phyloP scores from a whole-genome alignment of 1,140 invertebrate species.

The Lepidurus apus region DNA sequence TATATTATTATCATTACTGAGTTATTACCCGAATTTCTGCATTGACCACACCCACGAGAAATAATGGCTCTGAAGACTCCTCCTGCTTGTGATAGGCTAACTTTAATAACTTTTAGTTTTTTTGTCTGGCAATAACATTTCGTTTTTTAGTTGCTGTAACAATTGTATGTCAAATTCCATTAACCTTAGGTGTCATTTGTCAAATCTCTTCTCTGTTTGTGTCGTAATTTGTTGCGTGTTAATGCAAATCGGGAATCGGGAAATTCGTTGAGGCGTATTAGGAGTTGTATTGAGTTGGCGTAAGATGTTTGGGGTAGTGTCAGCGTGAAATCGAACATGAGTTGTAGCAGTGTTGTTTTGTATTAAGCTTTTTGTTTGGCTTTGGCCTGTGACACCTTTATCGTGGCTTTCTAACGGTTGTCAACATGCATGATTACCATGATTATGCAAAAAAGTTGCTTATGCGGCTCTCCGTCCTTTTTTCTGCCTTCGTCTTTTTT shows the following conservation, averaged over 20 bases:
- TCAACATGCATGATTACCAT: conserved; percentile 2
- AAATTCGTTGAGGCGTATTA: not conserved
- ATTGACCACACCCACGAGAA: too few species aligned
- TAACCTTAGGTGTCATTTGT: too few species aligned
- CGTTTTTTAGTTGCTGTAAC: too few species aligned
- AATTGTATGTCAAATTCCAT: too few species aligned
- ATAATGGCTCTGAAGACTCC: too few species aligned
- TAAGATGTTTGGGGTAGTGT: conserved; percentile 2
- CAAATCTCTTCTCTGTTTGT: not conserved
- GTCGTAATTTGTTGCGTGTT: not conserved
- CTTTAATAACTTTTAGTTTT: too few species aligned
- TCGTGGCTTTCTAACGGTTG: conserved; percentile 9
- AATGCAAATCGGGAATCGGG: not conserved
- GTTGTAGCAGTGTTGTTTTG: not conserved
- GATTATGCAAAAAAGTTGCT: conserved; percentile 8
- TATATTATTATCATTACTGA: too few species aligned
- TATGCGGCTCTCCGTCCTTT: not conserved
- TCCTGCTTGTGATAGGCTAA: too few species aligned
- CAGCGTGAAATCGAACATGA: conserved; percentile 21
- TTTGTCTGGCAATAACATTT: too few species aligned
- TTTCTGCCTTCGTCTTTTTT: not conserved
- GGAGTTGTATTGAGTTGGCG: not conserved
- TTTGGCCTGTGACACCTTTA: not conserved
- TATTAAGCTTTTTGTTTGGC: not conserved
- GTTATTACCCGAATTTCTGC: too few species aligned